Conservation (phyloP, 1,140 invertebrate genomes). For the Spodoptera litura region DNA sequence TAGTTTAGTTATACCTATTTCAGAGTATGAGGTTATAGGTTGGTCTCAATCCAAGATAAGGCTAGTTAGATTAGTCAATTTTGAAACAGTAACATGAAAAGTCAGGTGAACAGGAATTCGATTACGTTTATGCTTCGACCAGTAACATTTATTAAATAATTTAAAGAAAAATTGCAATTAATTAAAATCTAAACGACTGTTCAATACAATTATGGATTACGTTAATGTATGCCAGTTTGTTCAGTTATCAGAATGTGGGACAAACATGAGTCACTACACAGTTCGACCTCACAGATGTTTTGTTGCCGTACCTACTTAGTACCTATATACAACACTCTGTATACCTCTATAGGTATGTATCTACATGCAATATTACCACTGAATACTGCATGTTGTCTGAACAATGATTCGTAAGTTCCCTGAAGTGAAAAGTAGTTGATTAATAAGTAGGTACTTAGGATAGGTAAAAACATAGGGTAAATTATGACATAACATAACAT, state of each 20-base stretch:
- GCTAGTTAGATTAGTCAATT: no score
- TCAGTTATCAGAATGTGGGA: constrained; percentile 56
- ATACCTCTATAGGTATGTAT: not conserved
- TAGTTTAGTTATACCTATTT: no score
- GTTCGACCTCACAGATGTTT: constrained; percentile 56
- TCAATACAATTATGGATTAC: not conserved
- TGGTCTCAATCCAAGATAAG: no score
- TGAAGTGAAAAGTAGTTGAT: not conserved
- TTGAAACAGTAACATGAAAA: no score
- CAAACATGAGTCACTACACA: constrained; percentile 41
- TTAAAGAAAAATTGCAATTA: not conserved
- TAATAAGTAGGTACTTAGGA: not conserved
- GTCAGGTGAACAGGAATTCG: no score
- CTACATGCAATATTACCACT: not conserved
- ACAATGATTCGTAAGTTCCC: not conserved
- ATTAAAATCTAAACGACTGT: not conserved
- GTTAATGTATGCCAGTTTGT: not conserved
- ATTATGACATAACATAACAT: no score
- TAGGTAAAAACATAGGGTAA: not conserved
- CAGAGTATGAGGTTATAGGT: no score
- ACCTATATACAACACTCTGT: not conserved
- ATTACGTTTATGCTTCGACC: no score
- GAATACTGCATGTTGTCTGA: not conserved
- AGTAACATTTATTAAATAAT: no score
- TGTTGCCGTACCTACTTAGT: not conserved